Evolutionary conservation across 2,888 invertebrate genomes (phyloP).

Genomic region (Aplocera efformata): DNA sequence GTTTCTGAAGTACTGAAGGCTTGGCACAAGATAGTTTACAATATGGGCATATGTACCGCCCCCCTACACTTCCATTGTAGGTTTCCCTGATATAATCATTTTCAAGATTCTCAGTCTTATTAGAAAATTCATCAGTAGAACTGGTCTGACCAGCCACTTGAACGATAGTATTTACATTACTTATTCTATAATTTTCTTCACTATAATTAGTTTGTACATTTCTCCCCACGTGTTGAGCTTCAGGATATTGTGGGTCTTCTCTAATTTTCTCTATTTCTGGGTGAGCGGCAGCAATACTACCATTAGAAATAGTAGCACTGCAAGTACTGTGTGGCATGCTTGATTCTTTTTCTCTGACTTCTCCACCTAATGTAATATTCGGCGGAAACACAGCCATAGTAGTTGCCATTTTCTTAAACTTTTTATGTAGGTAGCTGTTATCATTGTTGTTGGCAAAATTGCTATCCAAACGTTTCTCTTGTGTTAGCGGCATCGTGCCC

Average conservation of each 20-base stretch:
- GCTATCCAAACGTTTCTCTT: slow-evolving; percentile 73
- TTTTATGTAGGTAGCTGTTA: slow-evolving; percentile 93
- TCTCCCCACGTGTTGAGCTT: slow-evolving; percentile 53
- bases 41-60: slow-evolving; percentile 91
- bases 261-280: slow-evolving; percentile 74
- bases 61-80: slow-evolving; percentile 70
- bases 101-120: slow-evolving; percentile 79
- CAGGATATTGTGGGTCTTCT: slow-evolving; percentile 48
- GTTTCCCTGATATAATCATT: slow-evolving; percentile 74
- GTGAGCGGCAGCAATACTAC: slow-evolving; percentile 71
- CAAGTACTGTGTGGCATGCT: slow-evolving; percentile 51
- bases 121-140: slow-evolving; percentile 75
- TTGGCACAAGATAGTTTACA: slow-evolving; percentile 95
- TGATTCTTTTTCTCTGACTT: slow-evolving; percentile 55
- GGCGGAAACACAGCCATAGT: slow-evolving; percentile 64
- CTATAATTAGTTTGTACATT: slow-evolving; percentile 80
- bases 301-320: slow-evolving; percentile 62
- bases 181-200: slow-evolving; percentile 69
- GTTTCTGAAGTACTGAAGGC: slow-evolving; percentile 95
- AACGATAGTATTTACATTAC: slow-evolving; percentile 73
- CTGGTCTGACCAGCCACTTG: slow-evolving; percentile 78
- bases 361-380: slow-evolving; percentile 53
- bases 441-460: slow-evolving; percentile 80
- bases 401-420: slow-evolving; percentile 93
- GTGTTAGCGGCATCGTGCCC: slow-evolving; percentile 73